These are phyloP conservation scores for Hippolais icterina DNA, from an alignment of 2,113 vertebrate species.

Conservation along the genomic window DNA sequence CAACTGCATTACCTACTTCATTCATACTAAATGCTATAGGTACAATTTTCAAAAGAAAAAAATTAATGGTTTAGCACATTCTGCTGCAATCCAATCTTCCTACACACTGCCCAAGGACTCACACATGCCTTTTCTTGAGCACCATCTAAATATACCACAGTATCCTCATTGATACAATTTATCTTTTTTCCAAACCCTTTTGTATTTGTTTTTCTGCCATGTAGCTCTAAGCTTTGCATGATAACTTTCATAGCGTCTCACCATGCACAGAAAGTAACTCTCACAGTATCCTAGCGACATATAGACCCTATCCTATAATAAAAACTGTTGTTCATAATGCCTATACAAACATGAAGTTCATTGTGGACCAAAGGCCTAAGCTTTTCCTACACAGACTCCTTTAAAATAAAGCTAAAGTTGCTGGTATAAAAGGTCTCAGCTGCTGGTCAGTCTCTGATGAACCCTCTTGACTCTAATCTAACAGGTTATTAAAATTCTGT, in stretches of 20 bases:
- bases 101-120: background rate
- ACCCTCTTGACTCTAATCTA: background rate
- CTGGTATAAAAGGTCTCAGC: background rate
- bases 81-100: background rate
- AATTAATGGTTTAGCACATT: background rate
- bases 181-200: background rate
- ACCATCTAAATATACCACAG: background rate
- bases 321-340: background rate
- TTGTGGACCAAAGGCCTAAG: background rate
- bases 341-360: background rate
- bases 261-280: background rate
- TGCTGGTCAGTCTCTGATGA: background rate
- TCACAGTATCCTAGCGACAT: background rate
- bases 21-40: background rate
- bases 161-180: background rate
- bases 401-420: background rate
- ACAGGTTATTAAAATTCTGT: background rate
- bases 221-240: background rate
- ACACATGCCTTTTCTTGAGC: background rate
- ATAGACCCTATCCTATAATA: background rate
- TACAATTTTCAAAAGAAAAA: background rate
- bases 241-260: background rate
- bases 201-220: background rate
- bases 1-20: background rate
- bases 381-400: background rate